Percentiles rank a stretch among this genome's conserved stretches.
phyloP scores from a whole-genome alignment of 2,888 invertebrate species.

The Dexiosoma caninum region DNA sequence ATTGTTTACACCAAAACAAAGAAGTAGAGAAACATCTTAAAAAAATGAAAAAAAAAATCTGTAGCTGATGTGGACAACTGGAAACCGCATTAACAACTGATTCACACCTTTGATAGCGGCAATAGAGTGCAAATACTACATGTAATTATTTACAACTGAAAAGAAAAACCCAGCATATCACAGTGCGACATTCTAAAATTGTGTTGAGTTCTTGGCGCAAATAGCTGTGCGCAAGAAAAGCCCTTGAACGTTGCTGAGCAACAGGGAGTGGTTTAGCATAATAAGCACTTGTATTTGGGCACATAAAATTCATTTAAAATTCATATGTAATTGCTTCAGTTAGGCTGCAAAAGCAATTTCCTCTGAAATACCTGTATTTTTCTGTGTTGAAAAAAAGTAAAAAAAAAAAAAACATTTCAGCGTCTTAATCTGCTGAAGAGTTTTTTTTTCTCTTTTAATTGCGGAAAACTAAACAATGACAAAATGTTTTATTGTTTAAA shows the following conservation, averaged over 20 bases:
- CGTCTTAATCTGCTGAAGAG: constrained; percentile 31
- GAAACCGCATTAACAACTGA: constrained; percentile 37
- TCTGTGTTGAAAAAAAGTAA: background rate
- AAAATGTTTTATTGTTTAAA: constrained; percentile 31
- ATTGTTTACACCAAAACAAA: constrained; percentile 32
- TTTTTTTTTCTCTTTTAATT: background rate
- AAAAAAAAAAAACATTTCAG: background rate
- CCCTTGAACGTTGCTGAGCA: constrained; percentile 41
- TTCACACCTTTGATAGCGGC: constrained; percentile 54
- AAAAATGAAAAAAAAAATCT: background rate
- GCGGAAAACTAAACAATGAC: constrained; percentile 31
- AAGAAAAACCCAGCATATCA: background rate
- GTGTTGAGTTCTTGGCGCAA: constrained; percentile 32
- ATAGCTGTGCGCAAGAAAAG: constrained; percentile 10
- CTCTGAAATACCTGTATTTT: background rate
- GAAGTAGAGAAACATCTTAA: constrained; percentile 27
- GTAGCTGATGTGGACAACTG: constrained; percentile 16
- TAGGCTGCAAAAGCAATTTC: constrained; percentile 9
- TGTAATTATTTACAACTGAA: background rate
- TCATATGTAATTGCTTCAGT: background rate
- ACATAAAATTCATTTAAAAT: background rate
- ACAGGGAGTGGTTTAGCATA: constrained; percentile 34
- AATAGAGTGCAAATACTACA: constrained; percentile 16
- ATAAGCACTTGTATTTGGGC: background rate
- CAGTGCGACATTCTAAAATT: background rate